phyloP scores from a whole-genome alignment of 2,797 vertebrate genomes.

The Megaceryle alcyon region DNA sequence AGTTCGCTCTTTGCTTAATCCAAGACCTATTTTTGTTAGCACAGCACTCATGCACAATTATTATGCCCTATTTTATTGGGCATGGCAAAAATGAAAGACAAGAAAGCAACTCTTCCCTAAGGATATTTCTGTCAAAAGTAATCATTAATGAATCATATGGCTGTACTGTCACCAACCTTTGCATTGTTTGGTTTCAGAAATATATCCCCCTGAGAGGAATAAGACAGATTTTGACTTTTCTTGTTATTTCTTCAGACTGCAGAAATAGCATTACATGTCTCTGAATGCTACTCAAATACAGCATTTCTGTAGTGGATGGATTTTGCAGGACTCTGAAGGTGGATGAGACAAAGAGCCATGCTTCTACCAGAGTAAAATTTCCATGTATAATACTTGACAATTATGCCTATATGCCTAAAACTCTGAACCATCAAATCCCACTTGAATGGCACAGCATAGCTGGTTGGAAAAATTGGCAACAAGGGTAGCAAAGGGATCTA shows the following conservation, averaged over 20 bases:
- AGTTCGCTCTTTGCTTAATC: not conserved
- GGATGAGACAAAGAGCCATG: not conserved
- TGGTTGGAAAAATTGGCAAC: slow-evolving; percentile 10
- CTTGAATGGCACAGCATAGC: not conserved
- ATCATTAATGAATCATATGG: not conserved
- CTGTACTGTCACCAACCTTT: not conserved
- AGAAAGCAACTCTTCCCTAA: not conserved
- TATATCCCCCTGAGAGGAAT: not conserved
- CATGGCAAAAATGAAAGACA: not conserved
- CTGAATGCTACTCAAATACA: not conserved
- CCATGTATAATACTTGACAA: not conserved
- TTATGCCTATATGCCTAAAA: not conserved
- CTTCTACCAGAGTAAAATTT: not conserved
- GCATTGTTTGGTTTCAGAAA: not conserved
- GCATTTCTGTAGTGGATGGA: not conserved
- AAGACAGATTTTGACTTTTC: not conserved
- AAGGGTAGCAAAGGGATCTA: slow-evolving; percentile 22
- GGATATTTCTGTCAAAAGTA: not conserved
- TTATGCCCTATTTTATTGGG: not conserved
- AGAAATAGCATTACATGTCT: not conserved
- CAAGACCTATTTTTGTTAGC: not conserved
- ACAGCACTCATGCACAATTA: not conserved
- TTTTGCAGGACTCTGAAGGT: not conserved
- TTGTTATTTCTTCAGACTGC: not conserved
- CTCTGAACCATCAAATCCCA: not conserved